Percentiles rank a stretch among this genome's conserved stretches.
Conservation (phyloP, 1,140 invertebrate genomes). For the Drosophila funebris region DNA sequence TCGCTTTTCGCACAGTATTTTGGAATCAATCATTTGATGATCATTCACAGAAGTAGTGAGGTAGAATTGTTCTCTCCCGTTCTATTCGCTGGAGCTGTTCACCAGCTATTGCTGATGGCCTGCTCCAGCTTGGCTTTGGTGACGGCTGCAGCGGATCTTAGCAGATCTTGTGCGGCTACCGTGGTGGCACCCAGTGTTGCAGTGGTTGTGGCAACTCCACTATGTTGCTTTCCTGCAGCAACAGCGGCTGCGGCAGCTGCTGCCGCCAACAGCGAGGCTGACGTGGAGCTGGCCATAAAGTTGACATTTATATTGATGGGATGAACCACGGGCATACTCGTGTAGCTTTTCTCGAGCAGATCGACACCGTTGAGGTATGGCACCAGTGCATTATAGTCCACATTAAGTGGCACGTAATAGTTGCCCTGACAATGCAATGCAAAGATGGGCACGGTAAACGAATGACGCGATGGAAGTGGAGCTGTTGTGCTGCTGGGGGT, state of each 20-base stretch:
- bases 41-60: constrained; percentile 83
- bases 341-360: constrained; percentile 85
- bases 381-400: constrained; percentile 90
- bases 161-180: constrained; percentile 48
- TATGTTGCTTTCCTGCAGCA: constrained; percentile 67
- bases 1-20: constrained; percentile 53
- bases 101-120: constrained; percentile 73
- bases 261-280: constrained; percentile 64
- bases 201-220: constrained; percentile 15
- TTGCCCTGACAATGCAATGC: constrained; percentile 92
- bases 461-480: constrained; percentile 68
- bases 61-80: constrained; percentile 77
- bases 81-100: constrained; percentile 10
- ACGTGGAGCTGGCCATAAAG: constrained; percentile 84
- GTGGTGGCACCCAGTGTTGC: constrained; percentile 86
- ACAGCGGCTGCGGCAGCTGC: constrained; percentile 72
- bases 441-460: constrained; percentile 89
- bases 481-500: constrained; percentile 79
- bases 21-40: constrained; percentile 76
- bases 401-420: constrained; percentile 96
- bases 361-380: constrained; percentile 88
- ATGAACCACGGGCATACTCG: constrained; percentile 88
- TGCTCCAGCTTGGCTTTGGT: constrained; percentile 74
- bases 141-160: constrained; percentile 53
- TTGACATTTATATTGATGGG: constrained; percentile 96